Evolutionary conservation across 1,140 invertebrate genomes (phyloP).

Genomic region (Trichomalopsis sarcophagae): DNA sequence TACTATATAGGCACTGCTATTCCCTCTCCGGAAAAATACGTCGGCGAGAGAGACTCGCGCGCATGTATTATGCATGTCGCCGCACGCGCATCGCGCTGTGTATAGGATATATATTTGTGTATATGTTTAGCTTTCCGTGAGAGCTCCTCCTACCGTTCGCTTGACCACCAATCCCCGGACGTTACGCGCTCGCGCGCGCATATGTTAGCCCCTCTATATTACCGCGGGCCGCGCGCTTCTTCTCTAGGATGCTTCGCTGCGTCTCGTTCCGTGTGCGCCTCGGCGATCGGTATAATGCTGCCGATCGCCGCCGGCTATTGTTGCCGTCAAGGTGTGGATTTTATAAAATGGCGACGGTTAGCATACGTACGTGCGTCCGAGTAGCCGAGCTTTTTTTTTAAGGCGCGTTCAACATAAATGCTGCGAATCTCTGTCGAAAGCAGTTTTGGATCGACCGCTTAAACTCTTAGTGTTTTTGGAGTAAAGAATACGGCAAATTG

Average conservation of each 20-base stretch:
- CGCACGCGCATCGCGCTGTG: neutral
- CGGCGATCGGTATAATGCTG: neutral
- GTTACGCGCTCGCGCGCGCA: conserved; percentile 35
- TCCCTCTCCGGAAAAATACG: too few species aligned
- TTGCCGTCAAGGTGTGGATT: conserved; percentile 16
- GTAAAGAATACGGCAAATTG: too few species aligned
- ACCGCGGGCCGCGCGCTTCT: neutral
- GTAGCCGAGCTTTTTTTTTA: too few species aligned
- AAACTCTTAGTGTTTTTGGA: too few species aligned
- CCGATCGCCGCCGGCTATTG: conserved; percentile 3
- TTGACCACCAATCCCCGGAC: conserved; percentile 46
- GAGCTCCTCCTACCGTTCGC: conserved; percentile 40
- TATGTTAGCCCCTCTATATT: conserved; percentile 31
- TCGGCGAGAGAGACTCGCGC: neutral
- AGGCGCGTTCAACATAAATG: too few species aligned
- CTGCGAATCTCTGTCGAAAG: too few species aligned
- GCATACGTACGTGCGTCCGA: too few species aligned
- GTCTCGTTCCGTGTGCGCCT: neutral
- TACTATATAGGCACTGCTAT: too few species aligned
- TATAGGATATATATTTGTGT: neutral
- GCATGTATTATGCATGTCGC: neutral
- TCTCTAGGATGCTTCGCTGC: conserved; percentile 37
- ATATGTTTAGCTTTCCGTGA: neutral
- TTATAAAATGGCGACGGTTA: conserved; percentile 47
- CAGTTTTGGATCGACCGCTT: too few species aligned